Conservation (phyloP, 2,113 vertebrate genomes). For the Gavia stellata region DNA sequence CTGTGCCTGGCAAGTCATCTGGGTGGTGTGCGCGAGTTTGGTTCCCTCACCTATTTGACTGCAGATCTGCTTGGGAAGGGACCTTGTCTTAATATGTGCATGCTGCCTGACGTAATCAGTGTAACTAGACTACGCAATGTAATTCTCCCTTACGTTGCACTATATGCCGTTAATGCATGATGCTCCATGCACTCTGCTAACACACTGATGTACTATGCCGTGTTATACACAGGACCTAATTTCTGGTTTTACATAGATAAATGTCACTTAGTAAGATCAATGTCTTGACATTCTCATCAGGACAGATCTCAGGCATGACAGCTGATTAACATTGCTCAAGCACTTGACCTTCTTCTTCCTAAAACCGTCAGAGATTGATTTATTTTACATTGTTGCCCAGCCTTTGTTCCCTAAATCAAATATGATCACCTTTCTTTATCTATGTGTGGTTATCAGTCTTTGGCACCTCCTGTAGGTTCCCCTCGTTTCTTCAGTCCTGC, state of each 20-base stretch:
- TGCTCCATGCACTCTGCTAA: not conserved
- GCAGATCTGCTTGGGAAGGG: not conserved
- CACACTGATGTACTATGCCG: not conserved
- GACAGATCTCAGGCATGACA: not conserved
- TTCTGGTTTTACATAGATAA: not conserved
- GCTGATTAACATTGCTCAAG: not conserved
- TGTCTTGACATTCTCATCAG: not conserved
- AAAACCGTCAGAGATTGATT: not conserved
- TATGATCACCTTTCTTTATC: not conserved
- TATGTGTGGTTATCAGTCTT: not conserved
- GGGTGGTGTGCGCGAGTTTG: not conserved
- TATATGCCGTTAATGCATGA: not conserved
- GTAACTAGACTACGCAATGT: accelerated
- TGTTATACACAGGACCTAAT: not conserved
- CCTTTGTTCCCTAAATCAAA: not conserved
- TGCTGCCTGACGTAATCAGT: not conserved
- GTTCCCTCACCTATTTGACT: not conserved
- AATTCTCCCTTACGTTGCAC: not conserved
- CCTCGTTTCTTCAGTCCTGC: not conserved
- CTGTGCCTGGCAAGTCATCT: not conserved
- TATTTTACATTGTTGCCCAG: not conserved
- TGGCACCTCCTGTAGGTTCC: not conserved
- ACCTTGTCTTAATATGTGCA: not conserved
- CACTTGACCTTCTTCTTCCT: not conserved
- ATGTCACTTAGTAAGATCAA: not conserved